These are phyloP conservation scores for Columba guinea DNA, from an alignment of 2,797 vertebrate species.

Conservation along the genomic window DNA sequence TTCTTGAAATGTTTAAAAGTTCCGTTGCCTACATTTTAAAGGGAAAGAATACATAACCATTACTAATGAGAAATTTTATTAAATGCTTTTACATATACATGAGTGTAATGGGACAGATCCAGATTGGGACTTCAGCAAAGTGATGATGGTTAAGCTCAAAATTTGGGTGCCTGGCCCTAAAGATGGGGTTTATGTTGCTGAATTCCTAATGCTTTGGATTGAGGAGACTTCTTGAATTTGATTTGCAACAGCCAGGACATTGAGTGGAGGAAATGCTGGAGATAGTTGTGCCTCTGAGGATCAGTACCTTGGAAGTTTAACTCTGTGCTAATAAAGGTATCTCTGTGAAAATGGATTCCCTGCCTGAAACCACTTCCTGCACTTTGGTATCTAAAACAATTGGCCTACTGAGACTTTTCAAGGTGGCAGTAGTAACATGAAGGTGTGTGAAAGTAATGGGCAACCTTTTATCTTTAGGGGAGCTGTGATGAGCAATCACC, in stretches of 20 bases:
- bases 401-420: background rate
- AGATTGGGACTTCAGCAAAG: background rate
- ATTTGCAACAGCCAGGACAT: background rate
- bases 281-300: background rate
- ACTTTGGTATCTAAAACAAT: background rate
- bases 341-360: background rate
- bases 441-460: background rate
- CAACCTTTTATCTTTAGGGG: background rate
- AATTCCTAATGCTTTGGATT: background rate
- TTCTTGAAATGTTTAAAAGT: background rate
- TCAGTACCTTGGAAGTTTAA: background rate
- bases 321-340: background rate
- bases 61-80: background rate
- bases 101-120: background rate
- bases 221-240: background rate
- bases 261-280: background rate
- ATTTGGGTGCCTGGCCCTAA: background rate
- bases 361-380: background rate
- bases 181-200: background rate
- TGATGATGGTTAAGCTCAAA: background rate
- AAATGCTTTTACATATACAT: background rate
- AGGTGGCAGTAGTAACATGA: background rate
- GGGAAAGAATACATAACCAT: fast-evolving
- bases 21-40: background rate
- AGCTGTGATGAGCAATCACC: background rate